Percentiles rank a stretch among this genome's conserved stretches.
Evolutionary conservation across 2,113 vertebrate species (phyloP).

Genomic region (Arizona elegans): DNA sequence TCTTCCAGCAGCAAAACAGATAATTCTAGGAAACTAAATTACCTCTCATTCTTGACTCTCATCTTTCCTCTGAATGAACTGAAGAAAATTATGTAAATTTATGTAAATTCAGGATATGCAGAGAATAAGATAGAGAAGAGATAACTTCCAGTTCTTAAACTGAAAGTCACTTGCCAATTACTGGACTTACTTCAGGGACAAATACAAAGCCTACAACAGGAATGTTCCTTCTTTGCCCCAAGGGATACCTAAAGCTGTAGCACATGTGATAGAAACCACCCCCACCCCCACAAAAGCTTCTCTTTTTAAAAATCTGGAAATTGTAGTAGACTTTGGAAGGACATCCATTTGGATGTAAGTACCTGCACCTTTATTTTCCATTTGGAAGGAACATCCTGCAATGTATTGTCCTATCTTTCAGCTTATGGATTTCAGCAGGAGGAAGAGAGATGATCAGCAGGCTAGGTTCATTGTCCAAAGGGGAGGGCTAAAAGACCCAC

Average conservation of each 20-base stretch:
- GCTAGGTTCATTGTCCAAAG: not conserved
- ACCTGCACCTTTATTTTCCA: not conserved
- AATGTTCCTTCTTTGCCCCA: not conserved
- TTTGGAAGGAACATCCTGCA: not conserved
- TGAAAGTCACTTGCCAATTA: not conserved
- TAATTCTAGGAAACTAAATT: not conserved
- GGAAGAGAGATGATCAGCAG: not conserved
- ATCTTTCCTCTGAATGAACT: not conserved
- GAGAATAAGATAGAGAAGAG: not conserved
- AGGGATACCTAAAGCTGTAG: not conserved
- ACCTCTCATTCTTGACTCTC: not conserved
- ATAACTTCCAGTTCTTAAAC: not conserved
- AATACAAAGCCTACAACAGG: not conserved
- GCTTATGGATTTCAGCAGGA: not conserved
- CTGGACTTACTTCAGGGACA: not conserved
- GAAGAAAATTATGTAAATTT: not conserved
- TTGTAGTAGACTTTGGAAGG: not conserved
- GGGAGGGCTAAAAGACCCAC: not conserved
- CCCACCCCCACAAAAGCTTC: not conserved
- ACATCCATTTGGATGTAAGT: not conserved
- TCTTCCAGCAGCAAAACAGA: not conserved
- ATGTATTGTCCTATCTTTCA: not conserved
- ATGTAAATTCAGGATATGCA: not conserved
- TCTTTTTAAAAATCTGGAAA: not conserved
- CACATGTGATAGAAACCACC: not conserved